Evolutionary conservation across 2,888 invertebrate species (phyloP).

Genomic region (Nowickia ferox): DNA sequence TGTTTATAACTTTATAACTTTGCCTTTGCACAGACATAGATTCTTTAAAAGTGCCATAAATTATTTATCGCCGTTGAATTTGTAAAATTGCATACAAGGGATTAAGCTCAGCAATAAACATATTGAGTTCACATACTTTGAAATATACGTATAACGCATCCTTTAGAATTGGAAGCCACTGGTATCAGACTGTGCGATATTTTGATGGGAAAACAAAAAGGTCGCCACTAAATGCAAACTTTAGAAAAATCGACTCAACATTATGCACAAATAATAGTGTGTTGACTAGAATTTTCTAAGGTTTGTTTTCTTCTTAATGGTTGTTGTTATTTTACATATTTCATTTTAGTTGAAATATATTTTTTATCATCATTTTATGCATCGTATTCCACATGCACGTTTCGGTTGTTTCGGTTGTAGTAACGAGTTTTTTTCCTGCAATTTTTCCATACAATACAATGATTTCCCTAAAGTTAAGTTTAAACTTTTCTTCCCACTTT

Average conservation of each 20-base stretch:
- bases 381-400: slow-evolving; percentile 42
- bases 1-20: too few relatives aligned
- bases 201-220: slow-evolving; percentile 20
- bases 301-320: background rate
- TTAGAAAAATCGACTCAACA: too few relatives aligned
- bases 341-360: slow-evolving; percentile 15
- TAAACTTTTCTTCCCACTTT: slow-evolving; percentile 24
- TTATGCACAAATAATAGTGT: background rate
- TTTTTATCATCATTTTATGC: slow-evolving; percentile 54
- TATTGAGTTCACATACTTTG: slow-evolving; percentile 30
- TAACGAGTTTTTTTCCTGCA: background rate
- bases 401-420: slow-evolving; percentile 24
- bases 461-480: slow-evolving; percentile 51
- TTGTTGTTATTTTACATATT: slow-evolving; percentile 18
- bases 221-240: slow-evolving; percentile 44
- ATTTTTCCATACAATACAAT: slow-evolving; percentile 3
- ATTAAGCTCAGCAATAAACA: slow-evolving; percentile 56
- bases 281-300: slow-evolving; percentile 42
- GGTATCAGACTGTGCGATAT: background rate
- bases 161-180: background rate
- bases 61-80: background rate
- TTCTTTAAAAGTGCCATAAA: slow-evolving; percentile 5
- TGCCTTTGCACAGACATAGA: too few relatives aligned
- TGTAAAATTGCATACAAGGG: slow-evolving; percentile 28
- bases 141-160: background rate